Percentiles rank a stretch among this genome's conserved stretches.
phyloP scores from a whole-genome alignment of 2,888 invertebrate species.

The Acleris literana region DNA sequence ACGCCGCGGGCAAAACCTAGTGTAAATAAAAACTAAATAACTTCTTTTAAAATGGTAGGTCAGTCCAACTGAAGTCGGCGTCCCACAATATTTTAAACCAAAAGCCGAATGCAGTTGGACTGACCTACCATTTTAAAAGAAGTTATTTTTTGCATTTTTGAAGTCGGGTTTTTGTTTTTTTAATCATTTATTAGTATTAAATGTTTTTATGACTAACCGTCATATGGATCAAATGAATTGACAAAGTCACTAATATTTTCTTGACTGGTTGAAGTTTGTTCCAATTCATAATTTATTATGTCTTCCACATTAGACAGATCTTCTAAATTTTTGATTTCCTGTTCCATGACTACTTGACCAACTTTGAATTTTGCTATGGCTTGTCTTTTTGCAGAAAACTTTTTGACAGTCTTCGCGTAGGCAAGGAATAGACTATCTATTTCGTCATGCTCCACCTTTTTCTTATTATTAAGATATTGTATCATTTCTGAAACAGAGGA shows the following conservation, averaged over 20 bases:
- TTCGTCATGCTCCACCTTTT: slow-evolving; percentile 2
- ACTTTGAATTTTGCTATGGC: slow-evolving; percentile 8
- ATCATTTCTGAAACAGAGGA: slow-evolving; percentile 2
- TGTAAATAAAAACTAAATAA: no score
- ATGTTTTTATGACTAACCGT: no score
- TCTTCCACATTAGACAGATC: not conserved
- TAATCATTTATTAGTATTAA: no score
- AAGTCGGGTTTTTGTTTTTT: no score
- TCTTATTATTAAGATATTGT: slow-evolving; percentile 2
- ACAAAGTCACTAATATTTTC: not conserved
- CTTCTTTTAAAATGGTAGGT: no score
- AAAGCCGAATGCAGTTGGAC: no score
- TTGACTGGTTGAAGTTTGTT: not conserved
- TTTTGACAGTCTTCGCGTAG: slow-evolving; percentile 8
- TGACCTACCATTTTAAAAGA: no score
- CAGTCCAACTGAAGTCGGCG: no score
- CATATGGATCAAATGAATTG: not conserved
- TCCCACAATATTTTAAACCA: no score
- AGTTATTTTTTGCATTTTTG: no score
- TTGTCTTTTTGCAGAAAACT: slow-evolving; percentile 8
- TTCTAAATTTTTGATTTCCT: slow-evolving; percentile 12
- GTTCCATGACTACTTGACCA: slow-evolving; percentile 8
- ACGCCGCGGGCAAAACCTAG: no score
- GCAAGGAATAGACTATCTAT: slow-evolving; percentile 5
- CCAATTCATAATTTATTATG: not conserved